Evolutionary conservation across 2,888 invertebrate genomes (phyloP), one percentile per base, ranked within the genome.

Genomic region (Tetrapedia diversipes): DNA sequence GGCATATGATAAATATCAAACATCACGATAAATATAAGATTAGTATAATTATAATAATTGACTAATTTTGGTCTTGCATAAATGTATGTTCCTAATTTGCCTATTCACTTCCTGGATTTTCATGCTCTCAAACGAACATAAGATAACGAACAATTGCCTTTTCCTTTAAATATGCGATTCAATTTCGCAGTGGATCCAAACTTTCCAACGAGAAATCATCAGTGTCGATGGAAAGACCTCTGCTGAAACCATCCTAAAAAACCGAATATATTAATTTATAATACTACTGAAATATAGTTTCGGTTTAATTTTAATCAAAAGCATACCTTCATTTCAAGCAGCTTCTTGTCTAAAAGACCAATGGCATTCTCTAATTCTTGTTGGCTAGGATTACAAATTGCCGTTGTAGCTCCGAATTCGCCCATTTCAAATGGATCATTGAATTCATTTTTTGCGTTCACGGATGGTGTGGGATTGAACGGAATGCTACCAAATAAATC

Each of bases 141-240:
- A 45, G 39, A 76, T 45, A 53, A 61, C 45, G 57, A 37, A 71
- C 32, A 39, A 79, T 70, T 60, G 39, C 51, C 51, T 66, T 70
- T 51, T 14, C 10, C 47, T 32, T 61, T 69, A 22, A 24, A 49
- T 4, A 7, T 49, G 66, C 7, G 1, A n/a, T 59, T 91, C 86
- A 93, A 84, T 97, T 97, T 92, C 96, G 95, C 88, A 98, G 93
- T 76, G 98, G 98, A 94, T 98, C 98, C 92, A 98, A 94, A 92
- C 97, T 97, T 91, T 98, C 98, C 92, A 98, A 93, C 85, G 97
- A 97, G 93, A 98, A 98, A 93, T 98, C 98, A 92, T 98, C 98
- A 90, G 97, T 96, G 88, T 97, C 97, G 92, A 97, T 96, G 81
- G 96, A 94, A 89, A 97, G 94, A 84, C 97, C 97, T 92, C 96